Percentiles rank a stretch among this genome's conserved stretches.
Conservation (phyloP, 2,113 vertebrate species). For the Siphamia tubifer region DNA sequence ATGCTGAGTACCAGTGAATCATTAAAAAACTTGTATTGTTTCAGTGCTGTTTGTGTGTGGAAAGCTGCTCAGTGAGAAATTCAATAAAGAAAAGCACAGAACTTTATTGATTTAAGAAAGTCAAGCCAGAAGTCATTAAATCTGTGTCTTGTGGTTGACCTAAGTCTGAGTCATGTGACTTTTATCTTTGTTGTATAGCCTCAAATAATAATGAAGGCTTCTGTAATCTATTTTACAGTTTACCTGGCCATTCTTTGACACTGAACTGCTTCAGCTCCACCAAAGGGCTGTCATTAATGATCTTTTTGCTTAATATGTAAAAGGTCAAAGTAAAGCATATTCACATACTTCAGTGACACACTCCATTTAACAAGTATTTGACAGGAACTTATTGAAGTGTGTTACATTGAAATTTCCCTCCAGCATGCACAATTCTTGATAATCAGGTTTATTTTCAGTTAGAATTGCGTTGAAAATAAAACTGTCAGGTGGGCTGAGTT, state of each 20-base stretch:
- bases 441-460: no score
- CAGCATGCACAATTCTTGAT: no score
- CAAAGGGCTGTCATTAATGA: not conserved
- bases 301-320: not conserved
- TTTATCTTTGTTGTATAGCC: not conserved
- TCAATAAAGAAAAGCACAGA: not conserved
- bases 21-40: not conserved
- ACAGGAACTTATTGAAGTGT: not conserved
- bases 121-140: not conserved
- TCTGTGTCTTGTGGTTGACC: not conserved
- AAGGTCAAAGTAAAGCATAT: not conserved
- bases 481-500: no score
- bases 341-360: no score
- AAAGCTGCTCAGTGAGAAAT: not conserved
- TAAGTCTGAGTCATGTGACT: slow-evolving; percentile 1
- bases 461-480: no score
- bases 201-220: not conserved
- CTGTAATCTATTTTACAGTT: not conserved
- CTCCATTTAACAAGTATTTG: not conserved
- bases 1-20: not conserved
- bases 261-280: not conserved
- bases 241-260: not conserved
- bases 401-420: no score
- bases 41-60: not conserved
- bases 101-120: not conserved